Base-by-base conservation (phyloP, 2,888 invertebrate genomes). In the Acleris literana region DNA sequence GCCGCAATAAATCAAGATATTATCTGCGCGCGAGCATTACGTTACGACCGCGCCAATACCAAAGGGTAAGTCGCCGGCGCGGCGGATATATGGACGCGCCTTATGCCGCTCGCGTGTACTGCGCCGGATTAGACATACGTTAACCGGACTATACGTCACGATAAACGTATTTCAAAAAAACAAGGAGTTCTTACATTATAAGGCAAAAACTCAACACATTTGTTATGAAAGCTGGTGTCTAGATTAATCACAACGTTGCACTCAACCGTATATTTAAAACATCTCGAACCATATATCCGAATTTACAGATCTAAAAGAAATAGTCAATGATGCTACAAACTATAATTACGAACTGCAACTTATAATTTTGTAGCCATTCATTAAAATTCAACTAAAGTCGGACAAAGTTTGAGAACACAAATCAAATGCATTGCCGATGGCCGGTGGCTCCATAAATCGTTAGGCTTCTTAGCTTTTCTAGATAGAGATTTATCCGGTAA, bases 381-480 rank as follows among this genome's bases (percentile, higher is more conserved):
- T 92, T 92, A 90, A 88, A 90, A 89, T 88, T 89, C 89, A 91
- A 90, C 88, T 88, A 86, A 89, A 89, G 83, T 87, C 84, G 88
- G 84, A 84, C 84, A 81, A 81, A 83, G 82, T 84, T 83, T 78
- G 79, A 77, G 85, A 87, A 85, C 86, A 91, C 90, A 92, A 91
- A 92, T 91, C 91, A 90, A 87, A 85, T 71, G 81, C 81, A 84
- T 85, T 84, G 85, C 82, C 84, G 86, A 86, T 86, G 79, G 88
- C 88, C 82, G 76, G 75, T 73, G 85, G 87, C 81, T 76, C 79
- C 76, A 87, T 92, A 92, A 92, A 92, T 92, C 92, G 89, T 92
- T 92, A 92, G 91, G 89, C 88, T 91, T 88, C 91, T 92, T 91
- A 92, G 91, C 91, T 90, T 92, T 92, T 91, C 92, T 92, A 92